phyloP scores from a whole-genome alignment of 2,888 invertebrate genomes.

The Magallana nippona region DNA sequence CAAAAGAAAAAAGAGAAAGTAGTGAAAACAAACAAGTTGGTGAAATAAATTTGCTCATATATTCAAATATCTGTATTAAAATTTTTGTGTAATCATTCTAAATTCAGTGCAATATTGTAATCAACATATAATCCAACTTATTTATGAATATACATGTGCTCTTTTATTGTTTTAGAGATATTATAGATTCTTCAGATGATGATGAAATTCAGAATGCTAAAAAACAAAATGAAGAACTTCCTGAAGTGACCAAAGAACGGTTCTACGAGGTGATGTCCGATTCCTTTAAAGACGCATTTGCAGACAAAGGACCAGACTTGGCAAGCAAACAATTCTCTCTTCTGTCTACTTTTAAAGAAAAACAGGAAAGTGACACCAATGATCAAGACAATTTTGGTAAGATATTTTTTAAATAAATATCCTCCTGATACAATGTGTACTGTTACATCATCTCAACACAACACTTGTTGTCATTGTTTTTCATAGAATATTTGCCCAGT shows the following conservation, averaged over 20 bases:
- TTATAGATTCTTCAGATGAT: not conserved
- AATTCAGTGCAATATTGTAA: too few species aligned
- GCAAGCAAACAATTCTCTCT: conserved; percentile 51
- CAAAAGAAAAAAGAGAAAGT: conserved; percentile 37
- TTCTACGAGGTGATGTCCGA: conserved; percentile 56
- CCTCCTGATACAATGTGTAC: too few species aligned
- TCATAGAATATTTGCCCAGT: too few species aligned
- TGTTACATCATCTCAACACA: too few species aligned
- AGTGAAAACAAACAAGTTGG: not conserved
- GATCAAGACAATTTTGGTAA: conserved; percentile 11
- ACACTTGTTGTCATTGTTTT: too few species aligned
- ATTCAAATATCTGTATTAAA: not conserved
- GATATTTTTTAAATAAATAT: not conserved
- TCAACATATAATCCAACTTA: too few species aligned
- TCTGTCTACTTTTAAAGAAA: conserved; percentile 56
- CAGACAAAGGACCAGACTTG: conserved; percentile 28
- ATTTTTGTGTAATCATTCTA: too few species aligned
- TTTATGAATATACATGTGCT: too few species aligned
- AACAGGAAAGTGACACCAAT: conserved; percentile 27
- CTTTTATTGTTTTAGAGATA: not conserved
- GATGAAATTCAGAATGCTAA: not conserved
- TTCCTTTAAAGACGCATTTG: conserved; percentile 52
- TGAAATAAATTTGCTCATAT: not conserved
- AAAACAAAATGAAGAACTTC: conserved; percentile 46
- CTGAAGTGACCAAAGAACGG: conserved; percentile 58